Base-by-base conservation (phyloP, 2,113 vertebrate genomes). In the Maccullochella peelii region DNA sequence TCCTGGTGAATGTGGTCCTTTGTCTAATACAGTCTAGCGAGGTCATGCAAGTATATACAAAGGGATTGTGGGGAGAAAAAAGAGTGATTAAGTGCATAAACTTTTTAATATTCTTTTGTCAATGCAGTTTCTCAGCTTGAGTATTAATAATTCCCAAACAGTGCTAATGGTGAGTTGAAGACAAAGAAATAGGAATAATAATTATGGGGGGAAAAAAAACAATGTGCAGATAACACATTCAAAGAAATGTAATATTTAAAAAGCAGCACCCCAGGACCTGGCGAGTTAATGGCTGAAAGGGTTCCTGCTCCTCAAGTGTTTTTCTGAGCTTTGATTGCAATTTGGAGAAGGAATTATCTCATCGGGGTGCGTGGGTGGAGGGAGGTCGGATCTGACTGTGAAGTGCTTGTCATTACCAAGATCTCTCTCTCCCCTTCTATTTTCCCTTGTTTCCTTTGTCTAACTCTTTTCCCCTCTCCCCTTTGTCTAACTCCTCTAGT, bases 261-360 rank as follows among this genome's bases (percentile, higher is more conserved):
- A 94, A 92, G 84, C 82, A 86, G 84, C 89, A 42, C 92, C 86
- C 83, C 91, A 90, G 94, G 93, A 94, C 91, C 77, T 81, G 93
- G 91, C 85, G 89, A 94, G 94, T 95, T 94, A 95, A 95, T 93
- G 90, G 91, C 70, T 93, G 89, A 92, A 94, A 92, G 86, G 89
- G 88, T 86, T 91, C 82, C 88, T 89, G 89, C 91, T 93, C 87
- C 81, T 95, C 86, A 80, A 95, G 95, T 95, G 95, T 93, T 95
- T 94, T 93, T 93, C 91, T 86, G 79, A 93, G 92, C 94, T 95
- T 94, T 96, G 94, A 95, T 96, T 95, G 95, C 93, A 94, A 95
- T 95, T 96, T 95, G 90, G 88, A 92, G 89, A 87, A 88, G 86
- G 92, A 95, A 96, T 95, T 94, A 95, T 95, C 95, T 94, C 94